Evolutionary conservation across 2,797 vertebrate genomes (phyloP).

Genomic region (Tenualosa thibaudeaui): DNA sequence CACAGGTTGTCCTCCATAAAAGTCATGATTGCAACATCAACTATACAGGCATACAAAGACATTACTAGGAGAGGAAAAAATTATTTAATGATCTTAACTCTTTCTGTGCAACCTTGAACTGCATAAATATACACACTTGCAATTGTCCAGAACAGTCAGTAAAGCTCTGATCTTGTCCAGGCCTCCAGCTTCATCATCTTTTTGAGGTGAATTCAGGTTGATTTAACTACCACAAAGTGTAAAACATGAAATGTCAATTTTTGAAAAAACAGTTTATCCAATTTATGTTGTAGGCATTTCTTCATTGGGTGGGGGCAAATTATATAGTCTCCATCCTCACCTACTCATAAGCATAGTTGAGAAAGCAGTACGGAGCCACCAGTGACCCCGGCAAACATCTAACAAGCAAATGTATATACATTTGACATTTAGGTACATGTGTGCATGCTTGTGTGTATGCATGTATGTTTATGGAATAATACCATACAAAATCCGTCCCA

Average conservation of each 20-base stretch:
- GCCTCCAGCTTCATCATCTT: slow-evolving; percentile 35
- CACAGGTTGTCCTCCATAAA: slow-evolving; percentile 89
- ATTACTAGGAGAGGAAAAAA: slow-evolving; percentile 65
- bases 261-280: not conserved
- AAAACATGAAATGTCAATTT: slow-evolving; percentile 20
- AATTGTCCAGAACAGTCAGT: slow-evolving; percentile 57
- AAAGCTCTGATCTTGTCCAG: slow-evolving; percentile 49
- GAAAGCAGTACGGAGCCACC: not conserved
- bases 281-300: not conserved
- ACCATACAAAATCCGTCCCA: not conserved
- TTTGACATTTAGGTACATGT: slow-evolving; percentile 9
- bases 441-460: slow-evolving; percentile 10
- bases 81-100: slow-evolving; percentile 59
- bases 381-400: slow-evolving; percentile 11
- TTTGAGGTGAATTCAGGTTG: slow-evolving; percentile 2
- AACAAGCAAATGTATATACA: slow-evolving; percentile 22
- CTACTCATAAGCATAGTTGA: not conserved
- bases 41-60: slow-evolving; percentile 90
- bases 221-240: not conserved
- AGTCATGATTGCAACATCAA: slow-evolving; percentile 86
- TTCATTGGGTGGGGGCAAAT: slow-evolving; percentile 10
- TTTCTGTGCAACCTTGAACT: slow-evolving; percentile 62
- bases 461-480: slow-evolving; percentile 9
- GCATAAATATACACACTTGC: slow-evolving; percentile 63
- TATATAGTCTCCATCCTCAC: slow-evolving; percentile 2